A percentile compares a stretch with the other conserved stretches of the same genome.
Evolutionary conservation across 2,113 vertebrate species (phyloP).

Genomic region (Phyllostomus discolor): DNA sequence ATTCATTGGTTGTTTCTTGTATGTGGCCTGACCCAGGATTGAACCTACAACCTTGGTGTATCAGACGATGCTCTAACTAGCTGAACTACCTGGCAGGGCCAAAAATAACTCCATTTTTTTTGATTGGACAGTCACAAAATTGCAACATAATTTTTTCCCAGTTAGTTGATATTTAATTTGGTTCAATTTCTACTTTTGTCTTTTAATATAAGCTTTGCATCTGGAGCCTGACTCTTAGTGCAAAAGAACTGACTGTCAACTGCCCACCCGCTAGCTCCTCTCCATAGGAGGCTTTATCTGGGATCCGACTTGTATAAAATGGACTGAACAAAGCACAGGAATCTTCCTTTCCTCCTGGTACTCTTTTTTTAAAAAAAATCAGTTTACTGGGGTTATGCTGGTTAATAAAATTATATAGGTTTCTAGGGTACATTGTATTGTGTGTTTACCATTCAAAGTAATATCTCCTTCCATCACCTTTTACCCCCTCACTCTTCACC

Average conservation of each 20-base stretch:
- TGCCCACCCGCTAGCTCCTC: background rate
- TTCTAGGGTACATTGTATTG: too few species aligned
- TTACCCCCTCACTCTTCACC: too few species aligned
- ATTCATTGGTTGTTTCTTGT: too few species aligned
- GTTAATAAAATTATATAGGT: too few species aligned
- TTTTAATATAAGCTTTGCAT: background rate
- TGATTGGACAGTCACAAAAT: background rate
- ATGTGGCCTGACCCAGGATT: too few species aligned
- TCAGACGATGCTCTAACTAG: too few species aligned
- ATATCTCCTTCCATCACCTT: too few species aligned
- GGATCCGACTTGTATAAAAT: background rate
- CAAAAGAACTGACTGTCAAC: background rate
- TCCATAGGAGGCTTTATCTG: background rate
- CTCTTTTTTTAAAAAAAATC: background rate
- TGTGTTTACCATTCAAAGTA: too few species aligned
- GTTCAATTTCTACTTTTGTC: background rate
- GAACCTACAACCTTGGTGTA: too few species aligned
- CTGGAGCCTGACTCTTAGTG: background rate
- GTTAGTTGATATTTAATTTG: conserved; percentile 15
- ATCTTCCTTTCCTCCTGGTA: background rate
- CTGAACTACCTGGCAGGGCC: too few species aligned
- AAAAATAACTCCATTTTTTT: background rate
- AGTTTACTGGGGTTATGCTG: too few species aligned
- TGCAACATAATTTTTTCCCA: background rate
- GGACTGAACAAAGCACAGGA: background rate